Conservation (phyloP, 2,888 invertebrate genomes). For the Brachypterus glaber region DNA sequence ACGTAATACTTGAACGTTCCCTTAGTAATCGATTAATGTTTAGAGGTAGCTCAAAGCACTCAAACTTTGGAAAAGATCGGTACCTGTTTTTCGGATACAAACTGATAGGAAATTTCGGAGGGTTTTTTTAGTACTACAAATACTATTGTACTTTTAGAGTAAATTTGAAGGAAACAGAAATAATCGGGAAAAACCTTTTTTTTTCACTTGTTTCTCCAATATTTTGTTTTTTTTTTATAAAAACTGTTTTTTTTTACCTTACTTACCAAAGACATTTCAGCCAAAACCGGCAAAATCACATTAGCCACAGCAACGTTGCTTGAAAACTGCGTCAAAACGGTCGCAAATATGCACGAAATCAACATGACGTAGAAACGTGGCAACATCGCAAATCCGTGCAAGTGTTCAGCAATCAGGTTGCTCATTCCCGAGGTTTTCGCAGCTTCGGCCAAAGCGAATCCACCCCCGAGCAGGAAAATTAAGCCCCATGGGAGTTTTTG, state of each 20-base stretch:
- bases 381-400: slow-evolving; percentile 56
- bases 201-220: background rate
- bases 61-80: too few relatives aligned
- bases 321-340: slow-evolving; percentile 79
- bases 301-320: slow-evolving; percentile 87
- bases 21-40: too few relatives aligned
- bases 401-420: slow-evolving; percentile 58
- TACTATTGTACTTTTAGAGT: too few relatives aligned
- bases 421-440: slow-evolving; percentile 74
- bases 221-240: too few relatives aligned
- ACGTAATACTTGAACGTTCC: too few relatives aligned
- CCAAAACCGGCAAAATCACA: slow-evolving; percentile 74
- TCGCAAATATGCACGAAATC: slow-evolving; percentile 67
- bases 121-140: too few relatives aligned
- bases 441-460: slow-evolving; percentile 84
- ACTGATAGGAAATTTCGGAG: too few relatives aligned
- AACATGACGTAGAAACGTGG: slow-evolving; percentile 58
- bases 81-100: too few relatives aligned
- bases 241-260: too few relatives aligned
- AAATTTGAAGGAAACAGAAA: too few relatives aligned
- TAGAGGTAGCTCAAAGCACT: too few relatives aligned
- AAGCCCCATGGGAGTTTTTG: slow-evolving; percentile 86
- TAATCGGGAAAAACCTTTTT: too few relatives aligned
- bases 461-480: slow-evolving; percentile 78
- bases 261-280: slow-evolving; percentile 55